Percentiles rank a stretch among this genome's conserved stretches.
Conservation (phyloP, 2,113 vertebrate species). For the Gallinago undulata region DNA sequence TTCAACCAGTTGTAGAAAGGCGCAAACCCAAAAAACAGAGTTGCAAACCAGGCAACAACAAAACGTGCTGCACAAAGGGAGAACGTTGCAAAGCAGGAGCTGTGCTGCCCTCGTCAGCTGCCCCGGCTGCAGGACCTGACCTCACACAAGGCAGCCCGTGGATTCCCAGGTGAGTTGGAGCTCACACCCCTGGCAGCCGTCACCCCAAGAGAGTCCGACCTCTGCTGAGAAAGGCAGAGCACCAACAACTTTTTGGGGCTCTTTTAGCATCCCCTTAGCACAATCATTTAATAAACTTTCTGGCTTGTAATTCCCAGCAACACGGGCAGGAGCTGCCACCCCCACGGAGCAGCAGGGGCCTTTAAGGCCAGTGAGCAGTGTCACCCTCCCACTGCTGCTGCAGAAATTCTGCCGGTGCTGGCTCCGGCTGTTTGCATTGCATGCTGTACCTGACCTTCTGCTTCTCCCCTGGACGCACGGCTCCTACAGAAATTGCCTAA, state of each 20-base stretch:
- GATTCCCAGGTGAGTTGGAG: background rate
- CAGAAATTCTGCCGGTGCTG: background rate
- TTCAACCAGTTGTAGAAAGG: background rate
- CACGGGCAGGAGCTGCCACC: background rate
- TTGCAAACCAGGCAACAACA: background rate
- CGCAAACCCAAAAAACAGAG: background rate
- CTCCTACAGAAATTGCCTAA: background rate
- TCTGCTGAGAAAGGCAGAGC: background rate
- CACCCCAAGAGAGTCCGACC: background rate
- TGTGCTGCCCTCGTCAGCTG: background rate
- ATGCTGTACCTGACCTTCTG: background rate
- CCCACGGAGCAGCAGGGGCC: fast-evolving
- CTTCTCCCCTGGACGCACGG: background rate
- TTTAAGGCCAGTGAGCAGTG: background rate
- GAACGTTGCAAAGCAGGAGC: background rate
- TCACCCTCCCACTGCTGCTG: fast-evolving
- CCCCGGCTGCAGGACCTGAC: too few species aligned
- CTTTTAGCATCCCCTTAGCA: background rate
- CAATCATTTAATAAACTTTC: background rate
- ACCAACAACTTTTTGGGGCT: background rate
- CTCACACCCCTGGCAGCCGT: background rate
- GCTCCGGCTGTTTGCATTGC: background rate
- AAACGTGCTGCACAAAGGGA: background rate
- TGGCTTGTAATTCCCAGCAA: background rate
- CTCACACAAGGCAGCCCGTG: fast-evolving